These are phyloP conservation scores for Yponomeuta evonymella DNA, from an alignment of 2,888 invertebrate genomes.

Conservation along the genomic window DNA sequence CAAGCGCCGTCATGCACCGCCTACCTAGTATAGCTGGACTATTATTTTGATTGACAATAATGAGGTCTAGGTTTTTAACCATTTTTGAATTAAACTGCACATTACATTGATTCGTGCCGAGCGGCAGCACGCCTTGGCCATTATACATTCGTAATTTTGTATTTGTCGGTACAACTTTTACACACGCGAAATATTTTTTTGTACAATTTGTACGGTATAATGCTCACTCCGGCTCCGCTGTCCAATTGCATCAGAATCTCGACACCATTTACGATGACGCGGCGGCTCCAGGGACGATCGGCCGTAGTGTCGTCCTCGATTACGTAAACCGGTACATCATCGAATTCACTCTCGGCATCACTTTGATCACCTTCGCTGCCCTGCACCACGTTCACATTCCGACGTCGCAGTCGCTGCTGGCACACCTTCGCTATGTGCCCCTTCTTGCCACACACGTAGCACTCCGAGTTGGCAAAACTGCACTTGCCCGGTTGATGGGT, in stretches of 20 bases:
- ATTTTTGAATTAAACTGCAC: not conserved
- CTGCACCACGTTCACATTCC: constrained; percentile 1
- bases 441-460: constrained; percentile 8
- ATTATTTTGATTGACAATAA: not conserved
- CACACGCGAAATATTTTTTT: not conserved
- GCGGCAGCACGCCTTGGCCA: not conserved
- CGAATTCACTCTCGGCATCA: constrained; percentile 6
- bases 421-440: constrained; percentile 16
- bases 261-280: constrained; percentile 11
- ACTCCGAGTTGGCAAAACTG: constrained; percentile 13
- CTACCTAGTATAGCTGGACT: not conserved
- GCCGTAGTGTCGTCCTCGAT: not conserved
- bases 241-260: constrained; percentile 17
- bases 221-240: constrained; percentile 18
- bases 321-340: not conserved
- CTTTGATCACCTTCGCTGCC: not conserved
- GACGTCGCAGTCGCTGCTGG: not conserved
- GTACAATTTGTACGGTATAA: constrained; percentile 13
- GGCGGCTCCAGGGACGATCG: constrained; percentile 16
- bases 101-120: not conserved
- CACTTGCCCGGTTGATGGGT: not conserved
- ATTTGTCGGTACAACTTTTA: not conserved
- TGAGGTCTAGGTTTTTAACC: not conserved
- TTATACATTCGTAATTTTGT: not conserved
- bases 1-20: not conserved